Base-by-base conservation (phyloP, 2,797 vertebrate genomes). In the Hydrocynus forskahlii region DNA sequence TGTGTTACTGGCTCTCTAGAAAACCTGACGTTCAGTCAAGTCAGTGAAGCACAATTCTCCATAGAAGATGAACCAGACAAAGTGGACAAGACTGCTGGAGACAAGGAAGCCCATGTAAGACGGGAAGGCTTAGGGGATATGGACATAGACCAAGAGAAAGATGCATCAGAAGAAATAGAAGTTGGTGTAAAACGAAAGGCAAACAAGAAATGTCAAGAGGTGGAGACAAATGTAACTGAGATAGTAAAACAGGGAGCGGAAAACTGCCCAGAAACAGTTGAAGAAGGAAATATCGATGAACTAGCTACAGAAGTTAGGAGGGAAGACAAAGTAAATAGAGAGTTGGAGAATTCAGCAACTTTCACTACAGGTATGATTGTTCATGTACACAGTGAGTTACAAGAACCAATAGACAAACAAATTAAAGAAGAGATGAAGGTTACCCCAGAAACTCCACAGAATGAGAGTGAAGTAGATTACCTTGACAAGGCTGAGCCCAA, bases 11-110 rank as follows among this genome's bases (percentile, higher is more conserved):
- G 57, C 75, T 76, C 79, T 45, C 75, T 52, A 40, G 80, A 87
- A 6, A 76, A 86, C 16, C 85, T 92, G 29, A 78, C 70, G 6
- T 64, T 48, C 5, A 83, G 70, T 67, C 59, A 23, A 57, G 66
- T 62, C 16, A 77, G 62, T 78, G 86, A 84, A 2, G 83, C 83
- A 21, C 86, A 90, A 78, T 89, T 92, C 59, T 94, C 91, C 76
- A 92, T 92, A 0, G 92, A 93, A 78, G 92, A 94, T n/a, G 92
- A 92, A 78, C 78, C 91, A 78, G 92, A 92, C 85, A 84, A 86
- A 80, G 35, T 75, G 16, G 88, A 89, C 5, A 5, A 79, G 35
- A 29, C 45, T 62, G 38, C 48, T 45, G 66, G 21, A 74, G 57
- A 66, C 19, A 6, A 81, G 55, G 60, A 21, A 72, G 17, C 79